Base-by-base conservation (phyloP, 2,888 invertebrate species). In the Dryobotodes eremita region DNA sequence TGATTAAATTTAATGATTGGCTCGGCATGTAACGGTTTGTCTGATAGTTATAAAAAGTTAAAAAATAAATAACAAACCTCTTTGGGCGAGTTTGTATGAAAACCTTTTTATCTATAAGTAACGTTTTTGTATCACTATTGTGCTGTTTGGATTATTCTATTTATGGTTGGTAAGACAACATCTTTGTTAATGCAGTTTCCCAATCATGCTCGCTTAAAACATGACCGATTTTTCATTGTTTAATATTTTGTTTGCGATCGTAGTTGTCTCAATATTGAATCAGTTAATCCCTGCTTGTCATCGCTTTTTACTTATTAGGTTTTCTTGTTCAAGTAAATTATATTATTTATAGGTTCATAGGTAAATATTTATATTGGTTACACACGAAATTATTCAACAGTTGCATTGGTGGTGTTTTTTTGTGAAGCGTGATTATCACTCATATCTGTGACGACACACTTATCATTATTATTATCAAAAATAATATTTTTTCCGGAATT, bases 1-100 rank as follows among this genome's bases (percentile, higher is more conserved):
- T 86, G 88, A 90, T 91, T 91, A 90, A 90, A 91, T 90, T 91
- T 90, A 92, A 92, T 89, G 89, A 91, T 90, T 88, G 88, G 79
- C 75, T 80, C 71, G 77, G 75, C 83, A 79, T 55, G 69, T 87
- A 89, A 85, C 89, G 82, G 87, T 84, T 80, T 66, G 70, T 59
- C 68, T 61, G 73, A 83, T 89, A 79, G 79, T 77, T 85, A 77
- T 78, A 85, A 85, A 84, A 88, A 85, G 59, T 80, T 74, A 59
- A 74, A 78, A 85, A 82, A 79, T 80, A 84, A 83, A 71, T 61
- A 84, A 84, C 77, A 81, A 82, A 71, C 42, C 50, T 69, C 70
- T 59, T 69, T 71, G 57, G 61, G 26, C 61, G 74, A 74, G 57
- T 75, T 86, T 71, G 74, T 83, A 36, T 68, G 71, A 65, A 77